phyloP scores from a whole-genome alignment of 2,797 vertebrate genomes.

The Thunnus albacares region DNA sequence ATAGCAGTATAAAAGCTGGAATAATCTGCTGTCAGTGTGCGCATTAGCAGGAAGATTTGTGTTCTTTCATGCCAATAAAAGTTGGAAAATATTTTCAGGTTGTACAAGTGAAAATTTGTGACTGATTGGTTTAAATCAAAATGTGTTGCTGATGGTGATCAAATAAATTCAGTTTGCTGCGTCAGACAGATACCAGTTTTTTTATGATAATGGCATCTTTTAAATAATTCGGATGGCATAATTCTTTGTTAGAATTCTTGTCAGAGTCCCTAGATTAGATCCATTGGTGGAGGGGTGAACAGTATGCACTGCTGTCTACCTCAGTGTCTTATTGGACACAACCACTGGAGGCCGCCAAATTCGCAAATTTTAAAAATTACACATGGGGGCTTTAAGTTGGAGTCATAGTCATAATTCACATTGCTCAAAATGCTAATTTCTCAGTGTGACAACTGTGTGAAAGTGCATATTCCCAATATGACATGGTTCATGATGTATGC shows the following conservation, averaged over 20 bases:
- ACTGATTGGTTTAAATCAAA: slow-evolving; percentile 73
- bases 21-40: slow-evolving; percentile 67
- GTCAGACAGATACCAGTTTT: neutral
- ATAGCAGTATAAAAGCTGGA: slow-evolving; percentile 58
- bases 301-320: neutral
- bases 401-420: neutral
- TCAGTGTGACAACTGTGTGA: neutral
- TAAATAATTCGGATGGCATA: neutral
- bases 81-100: slow-evolving; percentile 63
- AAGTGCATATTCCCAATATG: neutral
- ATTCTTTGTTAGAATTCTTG: neutral
- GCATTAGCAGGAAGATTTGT: slow-evolving; percentile 62
- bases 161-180: slow-evolving; percentile 17
- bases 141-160: slow-evolving; percentile 19
- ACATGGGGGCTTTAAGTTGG: neutral
- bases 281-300: no score
- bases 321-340: neutral
- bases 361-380: neutral
- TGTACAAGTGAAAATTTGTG: slow-evolving; percentile 66
- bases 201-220: neutral
- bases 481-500: no score
- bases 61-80: slow-evolving; percentile 64
- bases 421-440: neutral
- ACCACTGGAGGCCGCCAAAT: neutral
- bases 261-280: no score